These are phyloP conservation scores for Sinocyclocheilus maitianheensis DNA, from an alignment of 2,113 vertebrate species.

Conservation along the genomic window DNA sequence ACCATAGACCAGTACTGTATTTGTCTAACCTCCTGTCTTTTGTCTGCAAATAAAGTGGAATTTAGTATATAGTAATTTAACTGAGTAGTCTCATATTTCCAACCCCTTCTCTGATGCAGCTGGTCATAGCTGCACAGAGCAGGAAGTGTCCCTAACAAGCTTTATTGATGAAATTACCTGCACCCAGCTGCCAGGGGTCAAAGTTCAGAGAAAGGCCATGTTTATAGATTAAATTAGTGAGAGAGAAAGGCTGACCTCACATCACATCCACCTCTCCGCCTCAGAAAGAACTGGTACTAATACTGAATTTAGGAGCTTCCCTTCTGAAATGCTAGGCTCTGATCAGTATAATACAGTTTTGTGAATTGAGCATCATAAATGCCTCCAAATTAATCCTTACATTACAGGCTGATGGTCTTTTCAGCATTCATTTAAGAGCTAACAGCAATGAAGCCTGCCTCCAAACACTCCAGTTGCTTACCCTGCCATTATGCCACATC, in stretches of 20 bases:
- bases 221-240: conserved; percentile 73
- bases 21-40: background rate
- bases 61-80: conserved; percentile 10
- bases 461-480: background rate
- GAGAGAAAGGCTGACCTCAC: conserved; percentile 12
- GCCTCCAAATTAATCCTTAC: background rate
- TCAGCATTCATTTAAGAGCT: background rate
- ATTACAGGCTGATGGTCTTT: background rate
- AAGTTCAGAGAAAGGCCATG: conserved; percentile 68
- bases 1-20: background rate
- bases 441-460: no score
- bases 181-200: conserved; percentile 68
- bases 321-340: background rate
- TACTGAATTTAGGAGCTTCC: background rate
- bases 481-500: background rate
- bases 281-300: background rate
- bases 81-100: conserved; percentile 27
- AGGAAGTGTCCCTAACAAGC: conserved; percentile 71
- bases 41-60: conserved; percentile 21
- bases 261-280: background rate
- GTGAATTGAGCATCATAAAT: background rate
- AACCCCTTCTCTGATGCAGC: conserved; percentile 32
- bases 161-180: conserved; percentile 77
- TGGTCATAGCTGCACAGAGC: conserved; percentile 64
- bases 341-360: background rate